Conservation (phyloP, 2,113 vertebrate species). For the Sarotherodon lohbergeri region DNA sequence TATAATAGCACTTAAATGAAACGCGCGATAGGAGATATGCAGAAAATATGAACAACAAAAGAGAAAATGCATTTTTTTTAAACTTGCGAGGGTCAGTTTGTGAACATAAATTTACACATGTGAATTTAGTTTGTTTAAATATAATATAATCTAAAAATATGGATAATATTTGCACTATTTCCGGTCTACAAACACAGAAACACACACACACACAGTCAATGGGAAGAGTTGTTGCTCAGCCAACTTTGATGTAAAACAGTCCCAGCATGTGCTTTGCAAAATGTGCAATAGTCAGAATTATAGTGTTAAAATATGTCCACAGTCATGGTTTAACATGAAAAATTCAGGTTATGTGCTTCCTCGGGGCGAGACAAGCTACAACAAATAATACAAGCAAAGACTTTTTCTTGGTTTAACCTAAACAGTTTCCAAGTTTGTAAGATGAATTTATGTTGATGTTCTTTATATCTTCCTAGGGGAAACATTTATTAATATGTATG, state of each 20-base stretch:
- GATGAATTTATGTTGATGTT: background rate
- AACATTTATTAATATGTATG: background rate
- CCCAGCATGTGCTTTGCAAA: background rate
- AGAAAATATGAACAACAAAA: background rate
- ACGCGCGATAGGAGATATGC: background rate
- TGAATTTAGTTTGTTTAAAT: background rate
- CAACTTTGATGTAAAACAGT: background rate
- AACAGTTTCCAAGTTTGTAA: background rate
- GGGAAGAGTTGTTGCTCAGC: background rate
- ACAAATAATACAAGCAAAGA: background rate
- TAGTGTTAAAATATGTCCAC: background rate
- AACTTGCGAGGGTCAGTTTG: background rate
- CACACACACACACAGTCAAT: background rate
- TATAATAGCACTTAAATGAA: background rate
- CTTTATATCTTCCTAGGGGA: background rate
- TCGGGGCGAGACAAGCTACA: fast-evolving
- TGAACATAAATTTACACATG: background rate
- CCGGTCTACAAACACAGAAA: background rate
- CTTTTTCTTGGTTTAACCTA: background rate
- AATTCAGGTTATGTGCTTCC: background rate
- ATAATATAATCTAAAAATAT: background rate
- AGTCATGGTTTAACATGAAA: background rate
- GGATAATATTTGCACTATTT: background rate
- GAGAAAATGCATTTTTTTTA: fast-evolving
- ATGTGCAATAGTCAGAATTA: background rate